Evolutionary conservation across 2,113 vertebrate genomes (phyloP).

Genomic region (Neolamprologus kungweensis): DNA sequence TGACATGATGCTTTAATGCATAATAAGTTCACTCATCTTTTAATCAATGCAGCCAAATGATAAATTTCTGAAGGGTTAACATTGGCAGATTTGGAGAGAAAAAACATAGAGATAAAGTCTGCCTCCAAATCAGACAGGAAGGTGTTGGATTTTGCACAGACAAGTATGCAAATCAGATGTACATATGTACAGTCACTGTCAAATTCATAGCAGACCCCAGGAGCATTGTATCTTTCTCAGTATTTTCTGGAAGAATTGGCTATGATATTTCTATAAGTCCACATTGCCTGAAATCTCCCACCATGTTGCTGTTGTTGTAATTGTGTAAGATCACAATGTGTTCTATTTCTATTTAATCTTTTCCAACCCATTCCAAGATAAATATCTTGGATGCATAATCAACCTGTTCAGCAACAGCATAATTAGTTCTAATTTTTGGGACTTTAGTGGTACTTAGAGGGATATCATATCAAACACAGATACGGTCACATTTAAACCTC

Average conservation of each 20-base stretch:
- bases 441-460: not conserved
- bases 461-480: not conserved
- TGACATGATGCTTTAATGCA: conserved; percentile 73
- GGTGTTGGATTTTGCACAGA: not conserved
- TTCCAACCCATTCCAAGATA: not conserved
- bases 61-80: conserved; percentile 66
- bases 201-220: not conserved
- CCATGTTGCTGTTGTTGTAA: not conserved
- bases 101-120: conserved; percentile 54
- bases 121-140: conserved; percentile 23
- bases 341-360: not conserved
- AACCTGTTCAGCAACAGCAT: not conserved
- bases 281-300: not conserved
- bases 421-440: not conserved
- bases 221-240: not conserved
- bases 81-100: conserved; percentile 42
- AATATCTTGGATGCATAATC: not conserved
- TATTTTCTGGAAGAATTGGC: not conserved
- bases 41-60: conserved; percentile 67
- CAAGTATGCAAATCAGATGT: conserved; percentile 50
- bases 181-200: conserved; percentile 4
- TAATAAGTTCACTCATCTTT: conserved; percentile 74
- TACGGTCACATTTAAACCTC: not conserved
- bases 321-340: not conserved
- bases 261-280: not conserved